Evolutionary conservation across 2,888 invertebrate genomes (phyloP).

Genomic region (Lochmaea crataegi): DNA sequence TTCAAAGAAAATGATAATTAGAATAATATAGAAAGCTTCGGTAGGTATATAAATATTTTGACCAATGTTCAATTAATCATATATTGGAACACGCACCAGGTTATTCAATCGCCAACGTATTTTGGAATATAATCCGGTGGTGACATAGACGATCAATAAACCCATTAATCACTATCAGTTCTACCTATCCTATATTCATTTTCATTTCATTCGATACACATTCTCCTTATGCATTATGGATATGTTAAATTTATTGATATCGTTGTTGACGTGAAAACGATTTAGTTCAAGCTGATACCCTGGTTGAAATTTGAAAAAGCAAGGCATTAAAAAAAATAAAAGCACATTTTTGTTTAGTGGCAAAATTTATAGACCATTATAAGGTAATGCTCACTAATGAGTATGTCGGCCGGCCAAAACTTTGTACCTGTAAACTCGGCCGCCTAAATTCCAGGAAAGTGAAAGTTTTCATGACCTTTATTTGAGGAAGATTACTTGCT

Average conservation of each 20-base stretch:
- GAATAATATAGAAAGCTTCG: too few species aligned
- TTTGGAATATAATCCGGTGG: constrained; percentile 27
- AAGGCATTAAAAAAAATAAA: too few species aligned
- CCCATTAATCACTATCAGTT: constrained; percentile 27
- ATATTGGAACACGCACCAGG: not conserved
- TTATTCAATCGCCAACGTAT: constrained; percentile 18
- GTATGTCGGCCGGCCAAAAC: too few species aligned
- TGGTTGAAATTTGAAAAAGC: too few species aligned
- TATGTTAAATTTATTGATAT: constrained; percentile 6
- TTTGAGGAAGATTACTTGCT: too few species aligned
- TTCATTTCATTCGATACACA: constrained; percentile 16
- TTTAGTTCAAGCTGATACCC: not conserved
- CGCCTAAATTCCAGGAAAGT: too few species aligned
- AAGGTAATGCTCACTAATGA: too few species aligned
- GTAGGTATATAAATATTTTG: not conserved
- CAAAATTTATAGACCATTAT: too few species aligned
- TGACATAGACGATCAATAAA: constrained; percentile 36
- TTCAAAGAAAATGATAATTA: too few species aligned
- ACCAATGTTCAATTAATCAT: constrained; percentile 30
- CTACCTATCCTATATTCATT: constrained; percentile 9
- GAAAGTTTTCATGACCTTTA: too few species aligned
- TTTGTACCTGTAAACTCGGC: too few species aligned
- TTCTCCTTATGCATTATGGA: constrained; percentile 18
- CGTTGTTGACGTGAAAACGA: not conserved
- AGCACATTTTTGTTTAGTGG: too few species aligned